Base-by-base conservation (phyloP, 2,113 vertebrate species). In the Bubalus kerabau region DNA sequence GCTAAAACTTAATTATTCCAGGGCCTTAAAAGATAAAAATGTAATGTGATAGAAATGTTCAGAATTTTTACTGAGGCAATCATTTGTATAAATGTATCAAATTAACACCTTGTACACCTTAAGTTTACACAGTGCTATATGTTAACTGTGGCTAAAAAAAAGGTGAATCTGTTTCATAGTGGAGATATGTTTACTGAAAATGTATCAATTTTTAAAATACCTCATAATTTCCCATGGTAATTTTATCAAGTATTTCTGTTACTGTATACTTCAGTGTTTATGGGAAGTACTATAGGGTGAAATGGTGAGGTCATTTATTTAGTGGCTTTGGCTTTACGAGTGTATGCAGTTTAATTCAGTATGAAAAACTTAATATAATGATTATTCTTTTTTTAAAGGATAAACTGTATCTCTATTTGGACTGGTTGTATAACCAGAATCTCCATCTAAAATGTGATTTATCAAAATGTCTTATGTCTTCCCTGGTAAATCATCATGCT, bases 301-400 rank as follows among this genome's bases (percentile, higher is more conserved):
- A 92, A 92, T 94, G 81, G 43, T 94, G 71, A 67, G 4, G 36
- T 90, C 43, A 57, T 10, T 92, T 91, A 52, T 28, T 95, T 81
- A 93, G 36, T 67, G 24, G 54, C 78, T 92, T 92, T 94, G 32
- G 40, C 64, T 89, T 95, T 96, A 67, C 32, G 48, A 52, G 54
- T 96, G 3, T 62, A 67, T 78, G 56, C 54, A 71, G 15, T 92
- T 94, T 74, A 59, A 88, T 88, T 96, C 43, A 92, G 4, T 83
- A n/a, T 87, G 6, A 46, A 81, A 60, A 57, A 40, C 67, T 78
- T 1, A 54, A 82, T 81, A n/a, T 96, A 52, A 43, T 2, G 24
- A 74, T 87, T 87, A 48, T 81, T 94, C 28, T 91, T 23, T 56
- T 90, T 97, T 88, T 71, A 97, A 64, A 95, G 56, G 57, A 48